Percentiles rank a stretch among this genome's conserved stretches.
These are phyloP conservation scores for Neoarius graeffei DNA, from an alignment of 2,113 vertebrate species.

Conservation along the genomic window DNA sequence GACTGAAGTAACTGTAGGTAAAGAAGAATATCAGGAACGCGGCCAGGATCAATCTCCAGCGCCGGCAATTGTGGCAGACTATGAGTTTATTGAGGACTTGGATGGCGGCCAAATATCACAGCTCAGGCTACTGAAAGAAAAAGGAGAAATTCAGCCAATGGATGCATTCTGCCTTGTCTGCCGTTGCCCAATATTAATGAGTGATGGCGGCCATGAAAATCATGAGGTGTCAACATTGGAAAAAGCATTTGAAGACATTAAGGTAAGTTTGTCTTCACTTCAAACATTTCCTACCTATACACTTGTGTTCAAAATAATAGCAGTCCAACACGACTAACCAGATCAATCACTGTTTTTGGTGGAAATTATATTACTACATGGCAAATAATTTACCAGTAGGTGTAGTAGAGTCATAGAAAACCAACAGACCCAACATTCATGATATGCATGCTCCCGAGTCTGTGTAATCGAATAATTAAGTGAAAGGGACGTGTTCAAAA, in stretches of 20 bases:
- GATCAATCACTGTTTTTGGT: no score
- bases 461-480: no score
- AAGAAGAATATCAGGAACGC: slow-evolving; percentile 19
- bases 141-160: slow-evolving; percentile 74
- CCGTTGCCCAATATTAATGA: slow-evolving; percentile 79
- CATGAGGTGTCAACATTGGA: slow-evolving; percentile 82
- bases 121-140: slow-evolving; percentile 68
- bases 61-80: slow-evolving; percentile 70
- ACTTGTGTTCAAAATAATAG: no score
- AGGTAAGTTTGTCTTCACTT: slow-evolving; percentile 72
- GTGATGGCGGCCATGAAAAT: slow-evolving; percentile 79
- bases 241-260: slow-evolving; percentile 80
- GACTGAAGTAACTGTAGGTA: slow-evolving; percentile 56
- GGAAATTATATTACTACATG: no score
- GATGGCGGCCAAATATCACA: slow-evolving; percentile 64
- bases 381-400: no score
- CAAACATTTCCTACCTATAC: not conserved
- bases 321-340: no score
- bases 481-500: no score
- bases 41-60: slow-evolving; percentile 57
- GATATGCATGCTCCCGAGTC: no score
- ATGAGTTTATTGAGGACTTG: slow-evolving; percentile 78
- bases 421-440: no score
- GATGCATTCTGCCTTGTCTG: slow-evolving; percentile 88
- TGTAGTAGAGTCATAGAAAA: no score